phyloP scores from a whole-genome alignment of 2,888 invertebrate genomes.

The Plusia festucae region DNA sequence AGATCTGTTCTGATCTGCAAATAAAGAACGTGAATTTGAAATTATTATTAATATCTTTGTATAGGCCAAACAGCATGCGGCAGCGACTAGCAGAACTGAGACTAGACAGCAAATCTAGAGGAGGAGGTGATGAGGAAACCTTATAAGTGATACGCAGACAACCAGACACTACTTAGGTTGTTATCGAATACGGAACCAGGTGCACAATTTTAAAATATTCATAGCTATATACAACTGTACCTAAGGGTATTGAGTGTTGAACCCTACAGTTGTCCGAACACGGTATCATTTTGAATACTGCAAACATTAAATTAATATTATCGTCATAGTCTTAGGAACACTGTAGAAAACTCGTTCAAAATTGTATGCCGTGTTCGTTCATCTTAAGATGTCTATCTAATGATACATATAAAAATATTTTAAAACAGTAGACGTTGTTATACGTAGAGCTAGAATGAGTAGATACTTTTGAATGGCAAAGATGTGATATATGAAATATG shows the following conservation, averaged over 20 bases:
- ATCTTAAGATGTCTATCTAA: slow-evolving; percentile 34
- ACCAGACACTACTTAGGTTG: slow-evolving; percentile 54
- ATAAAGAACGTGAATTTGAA: too few species aligned
- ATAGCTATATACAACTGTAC: slow-evolving; percentile 57
- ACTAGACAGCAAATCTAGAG: slow-evolving; percentile 83
- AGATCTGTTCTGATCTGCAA: too few species aligned
- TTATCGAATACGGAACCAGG: slow-evolving; percentile 64
- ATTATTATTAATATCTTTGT: too few species aligned
- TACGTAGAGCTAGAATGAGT: slow-evolving; percentile 54
- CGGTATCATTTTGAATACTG: slow-evolving; percentile 21
- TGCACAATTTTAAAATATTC: slow-evolving; percentile 70
- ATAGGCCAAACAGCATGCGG: slow-evolving; percentile 81
- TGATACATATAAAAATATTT: slow-evolving; percentile 38
- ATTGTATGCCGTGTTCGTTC: slow-evolving; percentile 23
- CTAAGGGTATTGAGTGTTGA: slow-evolving; percentile 57
- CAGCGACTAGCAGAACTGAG: slow-evolving; percentile 83
- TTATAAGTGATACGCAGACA: slow-evolving; percentile 61
- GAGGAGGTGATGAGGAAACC: slow-evolving; percentile 81
- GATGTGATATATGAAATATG: slow-evolving; percentile 67
- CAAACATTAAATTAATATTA: slow-evolving; percentile 19
- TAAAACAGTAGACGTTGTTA: slow-evolving; percentile 58
- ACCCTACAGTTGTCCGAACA: slow-evolving; percentile 34
- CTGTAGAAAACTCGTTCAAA: slow-evolving; percentile 21
- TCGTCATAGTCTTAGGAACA: slow-evolving; percentile 22
- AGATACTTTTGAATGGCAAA: slow-evolving; percentile 62